Evolutionary conservation across 2,113 vertebrate species (phyloP).

Genomic region (Piliocolobus tephrosceles): DNA sequence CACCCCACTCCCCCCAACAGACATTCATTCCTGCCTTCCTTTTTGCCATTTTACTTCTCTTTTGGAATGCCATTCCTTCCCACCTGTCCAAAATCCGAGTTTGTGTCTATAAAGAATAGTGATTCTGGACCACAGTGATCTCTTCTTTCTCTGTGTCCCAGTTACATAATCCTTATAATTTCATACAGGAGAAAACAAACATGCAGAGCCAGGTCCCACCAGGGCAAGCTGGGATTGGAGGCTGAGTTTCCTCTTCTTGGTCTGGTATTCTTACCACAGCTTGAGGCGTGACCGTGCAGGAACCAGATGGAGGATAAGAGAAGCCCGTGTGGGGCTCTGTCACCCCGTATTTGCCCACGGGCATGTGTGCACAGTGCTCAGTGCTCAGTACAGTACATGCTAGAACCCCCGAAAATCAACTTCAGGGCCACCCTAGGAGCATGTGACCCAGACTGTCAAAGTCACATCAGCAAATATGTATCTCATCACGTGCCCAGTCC

Average conservation of each 20-base stretch:
- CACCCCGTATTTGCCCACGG: accelerated
- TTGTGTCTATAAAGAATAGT: background rate
- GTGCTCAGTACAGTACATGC: too few relatives aligned
- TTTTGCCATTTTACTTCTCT: background rate
- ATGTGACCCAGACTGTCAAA: background rate
- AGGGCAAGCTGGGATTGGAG: background rate
- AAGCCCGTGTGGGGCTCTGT: accelerated
- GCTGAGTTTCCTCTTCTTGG: background rate
- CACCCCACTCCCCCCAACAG: too few relatives aligned
- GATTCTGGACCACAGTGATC: too few relatives aligned
- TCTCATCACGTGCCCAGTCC: background rate
- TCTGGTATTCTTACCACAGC: background rate
- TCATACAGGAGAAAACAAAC: constrained; percentile 18
- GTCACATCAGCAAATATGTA: accelerated
- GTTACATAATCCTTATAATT: background rate
- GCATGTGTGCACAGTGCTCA: accelerated
- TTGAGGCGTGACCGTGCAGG: background rate
- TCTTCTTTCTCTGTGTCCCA: background rate
- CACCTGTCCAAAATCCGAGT: background rate
- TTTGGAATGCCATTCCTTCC: background rate
- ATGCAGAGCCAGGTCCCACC: background rate
- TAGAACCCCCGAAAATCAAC: background rate
- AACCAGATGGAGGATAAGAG: background rate
- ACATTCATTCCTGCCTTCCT: background rate
- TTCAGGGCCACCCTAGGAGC: background rate